Evolutionary conservation across 1,140 invertebrate species (phyloP).

Genomic region (Rhopalosiphum padi): DNA sequence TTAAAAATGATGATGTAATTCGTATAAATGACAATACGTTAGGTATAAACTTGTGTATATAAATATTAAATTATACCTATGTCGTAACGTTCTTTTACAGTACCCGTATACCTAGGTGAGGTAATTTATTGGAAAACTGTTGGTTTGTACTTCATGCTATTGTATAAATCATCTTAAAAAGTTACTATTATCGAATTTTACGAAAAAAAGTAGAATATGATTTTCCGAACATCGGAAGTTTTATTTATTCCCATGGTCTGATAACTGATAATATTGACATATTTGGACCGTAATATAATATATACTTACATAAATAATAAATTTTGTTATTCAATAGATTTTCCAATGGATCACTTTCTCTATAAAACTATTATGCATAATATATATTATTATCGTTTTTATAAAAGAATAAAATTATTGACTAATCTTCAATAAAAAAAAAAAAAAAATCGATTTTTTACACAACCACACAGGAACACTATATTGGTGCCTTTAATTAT

Average conservation of each 20-base stretch:
- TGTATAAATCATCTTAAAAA: background rate
- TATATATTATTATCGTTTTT: background rate
- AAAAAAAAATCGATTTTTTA: background rate
- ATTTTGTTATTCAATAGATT: conserved; percentile 7
- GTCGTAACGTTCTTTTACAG: background rate
- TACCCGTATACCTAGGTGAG: background rate
- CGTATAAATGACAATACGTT: background rate
- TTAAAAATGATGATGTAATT: background rate
- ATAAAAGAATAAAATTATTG: conserved; percentile 6
- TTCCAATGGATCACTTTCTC: background rate
- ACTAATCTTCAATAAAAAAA: background rate
- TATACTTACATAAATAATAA: background rate
- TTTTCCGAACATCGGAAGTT: background rate
- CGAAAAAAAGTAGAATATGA: background rate
- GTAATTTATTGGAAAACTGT: background rate
- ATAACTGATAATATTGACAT: conserved; percentile 9
- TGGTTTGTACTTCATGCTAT: background rate
- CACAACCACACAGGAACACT: background rate
- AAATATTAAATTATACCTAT: background rate
- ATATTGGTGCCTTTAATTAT: background rate
- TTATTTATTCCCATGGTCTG: background rate
- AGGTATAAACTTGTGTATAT: background rate
- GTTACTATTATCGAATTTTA: background rate
- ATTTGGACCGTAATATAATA: background rate
- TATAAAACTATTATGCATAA: background rate